phyloP scores from a whole-genome alignment of 2,113 vertebrate species.

The Caretta caretta region DNA sequence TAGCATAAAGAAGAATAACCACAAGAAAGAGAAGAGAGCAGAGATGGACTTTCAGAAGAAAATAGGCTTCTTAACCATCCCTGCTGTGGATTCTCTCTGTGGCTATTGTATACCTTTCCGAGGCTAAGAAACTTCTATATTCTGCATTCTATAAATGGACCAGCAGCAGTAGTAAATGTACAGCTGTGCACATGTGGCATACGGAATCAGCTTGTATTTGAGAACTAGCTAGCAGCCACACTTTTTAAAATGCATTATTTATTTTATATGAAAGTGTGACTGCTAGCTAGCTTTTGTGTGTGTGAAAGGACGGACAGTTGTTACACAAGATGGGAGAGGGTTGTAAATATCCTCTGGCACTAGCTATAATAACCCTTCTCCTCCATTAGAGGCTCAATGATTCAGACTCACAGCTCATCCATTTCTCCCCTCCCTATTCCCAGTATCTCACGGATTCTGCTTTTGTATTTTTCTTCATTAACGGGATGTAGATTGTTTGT shows the following conservation, averaged over 20 bases:
- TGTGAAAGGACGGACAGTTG: background rate
- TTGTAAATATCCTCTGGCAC: background rate
- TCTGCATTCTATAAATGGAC: background rate
- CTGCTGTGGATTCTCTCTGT: conserved; percentile 32
- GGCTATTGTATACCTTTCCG: background rate
- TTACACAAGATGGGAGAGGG: background rate
- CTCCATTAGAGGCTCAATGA: conserved; percentile 17
- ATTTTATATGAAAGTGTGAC: background rate
- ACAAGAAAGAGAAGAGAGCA: conserved; percentile 20
- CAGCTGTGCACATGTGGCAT: background rate
- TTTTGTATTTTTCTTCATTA: conserved; percentile 45
- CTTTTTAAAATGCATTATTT: background rate
- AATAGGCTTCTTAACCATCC: conserved; percentile 6
- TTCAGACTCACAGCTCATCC: conserved; percentile 19
- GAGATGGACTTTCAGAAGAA: conserved; percentile 25
- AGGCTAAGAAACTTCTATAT: background rate
- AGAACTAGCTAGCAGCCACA: background rate
- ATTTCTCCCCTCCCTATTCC: background rate
- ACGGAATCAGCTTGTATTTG: background rate
- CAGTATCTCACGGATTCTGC: background rate
- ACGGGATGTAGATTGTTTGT: conserved; percentile 42
- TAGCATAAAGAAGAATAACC: conserved; percentile 9
- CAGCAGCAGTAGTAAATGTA: background rate
- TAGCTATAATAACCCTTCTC: background rate
- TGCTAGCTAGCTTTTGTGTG: background rate